Base-by-base conservation (phyloP, 2,113 vertebrate genomes). In the Galbula dea region DNA sequence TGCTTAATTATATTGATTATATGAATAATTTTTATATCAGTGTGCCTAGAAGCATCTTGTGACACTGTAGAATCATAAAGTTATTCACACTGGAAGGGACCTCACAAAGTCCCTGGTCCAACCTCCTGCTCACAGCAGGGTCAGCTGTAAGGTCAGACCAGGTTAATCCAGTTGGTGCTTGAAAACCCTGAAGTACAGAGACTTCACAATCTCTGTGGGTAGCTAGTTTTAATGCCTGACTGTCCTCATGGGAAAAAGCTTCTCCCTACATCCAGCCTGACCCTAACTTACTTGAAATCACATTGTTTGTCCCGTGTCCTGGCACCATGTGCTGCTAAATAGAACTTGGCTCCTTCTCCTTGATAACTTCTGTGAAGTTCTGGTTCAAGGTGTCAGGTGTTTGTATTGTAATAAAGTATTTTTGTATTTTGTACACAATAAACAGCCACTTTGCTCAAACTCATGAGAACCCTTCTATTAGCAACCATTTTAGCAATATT, bases 241-340 rank as follows among this genome's bases (percentile, higher is more conserved):
- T 36, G 18, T 32, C 15, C 36, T 89, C 1, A 0, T 16, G n/a
- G 6, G 45, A 83, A 32, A 73, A 80, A 32, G 2, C 14, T 81
- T 61, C n/a, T 73, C 27, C 17, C 75, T 91, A 15, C 4, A n/a
- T 15, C 18, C 24, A 89, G 21, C 8, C 15, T 30, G 11, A 82
- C 12, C 2, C 17, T 18, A 27, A 37, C n/a, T 34, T 61, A 5
- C 22, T 39, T 72, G 57, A 54, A 61, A 19, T 73, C 23, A 23
- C 0, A 0, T 4, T 29, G 2, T 34, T 86, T 39, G 18, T 59
- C 1, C 1, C 21, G 58, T 48, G 12, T 82, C 52, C 16, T 68
- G 17, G 15, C 2, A 3, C 23, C 8, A 11, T 0, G 2, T 9
- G 34, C 2, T 29, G n/a, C 16, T 78, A 7, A 26, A 12, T 9